These are phyloP conservation scores for Mormyrus proboscirostris DNA, from an alignment of 2,797 vertebrate genomes.

Conservation along the genomic window DNA sequence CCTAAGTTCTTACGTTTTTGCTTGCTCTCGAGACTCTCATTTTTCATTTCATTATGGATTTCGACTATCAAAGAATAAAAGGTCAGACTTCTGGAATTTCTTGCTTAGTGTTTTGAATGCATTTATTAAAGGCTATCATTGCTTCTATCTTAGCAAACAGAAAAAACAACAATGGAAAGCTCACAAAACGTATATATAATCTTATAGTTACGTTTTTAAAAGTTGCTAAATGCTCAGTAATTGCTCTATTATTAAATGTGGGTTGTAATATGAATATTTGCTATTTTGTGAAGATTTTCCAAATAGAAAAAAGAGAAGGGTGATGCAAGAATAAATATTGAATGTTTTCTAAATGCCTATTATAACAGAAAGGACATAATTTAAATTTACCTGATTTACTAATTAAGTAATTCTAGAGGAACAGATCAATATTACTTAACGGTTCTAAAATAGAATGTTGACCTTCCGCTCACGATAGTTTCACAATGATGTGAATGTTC, in stretches of 20 bases:
- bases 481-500: neutral
- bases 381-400: neutral
- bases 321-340: neutral
- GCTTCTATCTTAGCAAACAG: neutral
- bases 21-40: neutral
- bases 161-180: neutral
- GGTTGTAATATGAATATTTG: neutral
- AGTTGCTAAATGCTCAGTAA: neutral
- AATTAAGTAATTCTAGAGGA: neutral
- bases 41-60: conserved; percentile 9
- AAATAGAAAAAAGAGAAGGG: neutral
- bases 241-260: neutral
- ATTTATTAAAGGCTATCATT: neutral
- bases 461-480: neutral
- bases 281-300: neutral
- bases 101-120: neutral
- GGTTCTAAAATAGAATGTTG: neutral
- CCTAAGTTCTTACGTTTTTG: neutral
- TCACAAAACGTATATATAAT: neutral
- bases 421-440: neutral
- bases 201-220: neutral
- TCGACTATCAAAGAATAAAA: conserved; percentile 17
- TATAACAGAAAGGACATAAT: neutral
- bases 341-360: neutral
- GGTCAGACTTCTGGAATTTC: neutral